Evolutionary conservation across 1,140 invertebrate genomes (phyloP).

Genomic region (Grapholita molesta): DNA sequence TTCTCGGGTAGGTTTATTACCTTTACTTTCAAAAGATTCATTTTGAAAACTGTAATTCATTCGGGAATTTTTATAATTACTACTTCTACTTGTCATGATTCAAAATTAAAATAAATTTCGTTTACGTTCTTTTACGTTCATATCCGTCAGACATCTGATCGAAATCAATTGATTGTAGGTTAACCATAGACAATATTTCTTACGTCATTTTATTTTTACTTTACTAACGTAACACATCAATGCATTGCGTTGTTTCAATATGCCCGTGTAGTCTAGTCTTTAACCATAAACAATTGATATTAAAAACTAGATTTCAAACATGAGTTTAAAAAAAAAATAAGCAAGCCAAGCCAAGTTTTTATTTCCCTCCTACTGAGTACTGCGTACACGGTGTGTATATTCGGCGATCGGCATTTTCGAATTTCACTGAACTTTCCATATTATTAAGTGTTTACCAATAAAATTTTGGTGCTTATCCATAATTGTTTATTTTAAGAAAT

Average conservation of each 20-base stretch:
- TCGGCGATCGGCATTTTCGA: conserved; percentile 22
- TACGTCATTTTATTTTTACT: not conserved
- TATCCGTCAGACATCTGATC: not conserved
- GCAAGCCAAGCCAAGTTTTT: conserved; percentile 4
- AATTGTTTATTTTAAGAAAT: conserved; percentile 41
- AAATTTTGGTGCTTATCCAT: not conserved
- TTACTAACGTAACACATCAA: too few species aligned
- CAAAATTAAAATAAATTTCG: not conserved
- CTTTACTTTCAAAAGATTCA: conserved; percentile 70
- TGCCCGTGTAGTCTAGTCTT: not conserved
- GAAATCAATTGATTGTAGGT: not conserved
- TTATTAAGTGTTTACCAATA: not conserved
- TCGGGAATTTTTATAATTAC: conserved; percentile 53
- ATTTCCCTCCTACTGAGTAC: conserved; percentile 15
- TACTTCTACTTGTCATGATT: conserved; percentile 62
- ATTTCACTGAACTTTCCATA: not conserved
- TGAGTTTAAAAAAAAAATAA: not conserved
- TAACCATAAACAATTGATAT: not conserved
- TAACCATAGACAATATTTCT: not conserved
- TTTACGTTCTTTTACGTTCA: not conserved
- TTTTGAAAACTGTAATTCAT: conserved; percentile 71
- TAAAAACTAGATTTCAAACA: not conserved
- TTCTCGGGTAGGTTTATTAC: conserved; percentile 87
- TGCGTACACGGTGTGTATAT: conserved; percentile 22
- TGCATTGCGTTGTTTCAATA: not conserved